Base-by-base conservation (phyloP, 2,113 vertebrate species). In the Jaculus jaculus region DNA sequence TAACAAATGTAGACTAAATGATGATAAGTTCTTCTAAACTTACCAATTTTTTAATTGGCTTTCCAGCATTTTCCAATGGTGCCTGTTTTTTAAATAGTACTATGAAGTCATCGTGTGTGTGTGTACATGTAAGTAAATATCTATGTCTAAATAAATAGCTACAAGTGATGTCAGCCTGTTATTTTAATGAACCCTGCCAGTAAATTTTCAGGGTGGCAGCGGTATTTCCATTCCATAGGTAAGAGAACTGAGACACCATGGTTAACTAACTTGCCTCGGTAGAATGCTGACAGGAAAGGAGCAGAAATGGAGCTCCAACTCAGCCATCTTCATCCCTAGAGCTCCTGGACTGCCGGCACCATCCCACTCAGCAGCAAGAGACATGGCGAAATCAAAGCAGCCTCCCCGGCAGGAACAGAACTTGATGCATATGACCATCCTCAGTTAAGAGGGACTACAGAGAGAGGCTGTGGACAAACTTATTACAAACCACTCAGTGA, bases 111-210 rank as follows among this genome's bases (percentile, higher is more conserved):
- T 24, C 60, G 86, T 34, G 61, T 75, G 72, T 66, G 65, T 69
- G 42, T 34, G 39, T 74, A 30, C 11, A 51, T 34, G 51, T n/a
- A 81, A 89, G 66, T 34, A 90, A 80, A 85, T 51, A 86, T 32
- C 1, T 68, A 61, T 17, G 1, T 51, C 16, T 94, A 94, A 88
- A 77, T 63, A 73, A 80, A 73, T 37, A 77, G 68, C 17, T 90
- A 18, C 60, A 37, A 34, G 61, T 81, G 86, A 82, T 88, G 17
- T 42, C 68, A 30, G 26, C 37, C 42, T 54, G 37, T 88, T 66
- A 72, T 95, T 95, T 92, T 75, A 54, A 82, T n/a, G 58, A 90
- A 87, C 51, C 16, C n/a, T 69, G 39, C 78, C 73, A 82, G 73
- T 12, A 39, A 61, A 54, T 84, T 32, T 69, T 77, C 34, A 88